phyloP scores from a whole-genome alignment of 2,797 vertebrate species.

The Hipposideros larvatus region DNA sequence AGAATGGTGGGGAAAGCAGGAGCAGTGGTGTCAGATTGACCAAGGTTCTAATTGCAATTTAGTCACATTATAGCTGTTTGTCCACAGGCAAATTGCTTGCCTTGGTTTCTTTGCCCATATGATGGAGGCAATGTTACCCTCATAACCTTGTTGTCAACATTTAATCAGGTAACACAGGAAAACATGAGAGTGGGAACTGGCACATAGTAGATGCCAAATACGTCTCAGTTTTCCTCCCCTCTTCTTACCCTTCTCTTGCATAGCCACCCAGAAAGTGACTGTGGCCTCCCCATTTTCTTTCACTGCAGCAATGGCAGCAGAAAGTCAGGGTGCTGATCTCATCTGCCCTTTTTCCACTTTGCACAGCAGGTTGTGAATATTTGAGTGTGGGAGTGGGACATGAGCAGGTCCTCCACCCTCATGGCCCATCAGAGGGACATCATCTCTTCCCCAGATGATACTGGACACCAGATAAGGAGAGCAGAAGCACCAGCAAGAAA shows the following conservation, averaged over 20 bases:
- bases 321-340: conserved; percentile 4
- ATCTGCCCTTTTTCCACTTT: not conserved
- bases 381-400: not conserved
- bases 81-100: not conserved
- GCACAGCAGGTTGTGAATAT: not conserved
- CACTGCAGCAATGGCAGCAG: not conserved
- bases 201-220: not conserved
- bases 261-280: not conserved
- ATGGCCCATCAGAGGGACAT: accelerated
- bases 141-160: not conserved
- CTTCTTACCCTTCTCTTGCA: not conserved
- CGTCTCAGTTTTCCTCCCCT: not conserved
- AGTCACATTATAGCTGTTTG: not conserved
- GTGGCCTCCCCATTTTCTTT: accelerated
- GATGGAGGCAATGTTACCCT: not conserved
- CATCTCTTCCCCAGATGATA: not conserved
- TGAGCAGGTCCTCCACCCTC: not conserved
- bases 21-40: not conserved
- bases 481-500: not conserved
- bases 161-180: not conserved
- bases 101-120: not conserved
- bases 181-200: not conserved
- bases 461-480: not conserved
- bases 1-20: too few relatives aligned
- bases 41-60: not conserved